A percentile compares a stretch with the other conserved stretches of the same genome.
These are phyloP conservation scores for Acrobasis suavella DNA, from an alignment of 2,888 invertebrate genomes.

Conservation along the genomic window DNA sequence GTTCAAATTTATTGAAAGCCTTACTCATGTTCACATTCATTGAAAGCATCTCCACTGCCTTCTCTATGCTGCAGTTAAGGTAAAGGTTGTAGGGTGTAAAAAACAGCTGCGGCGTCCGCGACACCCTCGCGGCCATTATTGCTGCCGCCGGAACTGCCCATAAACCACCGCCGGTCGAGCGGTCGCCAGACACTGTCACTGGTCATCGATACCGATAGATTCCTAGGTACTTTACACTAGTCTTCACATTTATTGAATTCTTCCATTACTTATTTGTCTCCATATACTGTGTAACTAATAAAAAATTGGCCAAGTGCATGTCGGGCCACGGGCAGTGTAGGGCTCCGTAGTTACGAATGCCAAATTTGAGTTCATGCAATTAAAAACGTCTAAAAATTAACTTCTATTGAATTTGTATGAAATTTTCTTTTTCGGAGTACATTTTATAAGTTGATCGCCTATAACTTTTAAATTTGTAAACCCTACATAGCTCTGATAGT, in stretches of 20 bases:
- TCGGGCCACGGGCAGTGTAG: too few species aligned
- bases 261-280: slow-evolving; percentile 25
- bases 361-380: too few species aligned
- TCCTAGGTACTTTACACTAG: too few species aligned
- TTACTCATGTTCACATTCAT: background rate
- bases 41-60: slow-evolving; percentile 37
- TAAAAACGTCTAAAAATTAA: too few species aligned
- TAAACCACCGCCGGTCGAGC: slow-evolving; percentile 52
- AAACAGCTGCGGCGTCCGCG: slow-evolving; percentile 82
- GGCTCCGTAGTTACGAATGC: too few species aligned
- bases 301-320: too few species aligned
- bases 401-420: too few species aligned
- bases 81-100: slow-evolving; percentile 78
- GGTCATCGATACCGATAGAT: slow-evolving; percentile 22
- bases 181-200: slow-evolving; percentile 28
- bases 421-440: too few species aligned
- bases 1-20: slow-evolving; percentile 19
- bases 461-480: too few species aligned
- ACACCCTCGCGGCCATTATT: slow-evolving; percentile 75
- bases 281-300: too few species aligned
- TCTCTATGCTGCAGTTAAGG: slow-evolving; percentile 50
- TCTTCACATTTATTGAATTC: slow-evolving; percentile 62
- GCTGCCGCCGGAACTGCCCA: slow-evolving; percentile 69
- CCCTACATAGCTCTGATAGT: too few species aligned
- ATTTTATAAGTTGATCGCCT: too few species aligned